Evolutionary conservation across 2,797 vertebrate genomes (phyloP), one percentile per base, ranked within the genome.

Genomic region (Eidolon dupreanum): DNA sequence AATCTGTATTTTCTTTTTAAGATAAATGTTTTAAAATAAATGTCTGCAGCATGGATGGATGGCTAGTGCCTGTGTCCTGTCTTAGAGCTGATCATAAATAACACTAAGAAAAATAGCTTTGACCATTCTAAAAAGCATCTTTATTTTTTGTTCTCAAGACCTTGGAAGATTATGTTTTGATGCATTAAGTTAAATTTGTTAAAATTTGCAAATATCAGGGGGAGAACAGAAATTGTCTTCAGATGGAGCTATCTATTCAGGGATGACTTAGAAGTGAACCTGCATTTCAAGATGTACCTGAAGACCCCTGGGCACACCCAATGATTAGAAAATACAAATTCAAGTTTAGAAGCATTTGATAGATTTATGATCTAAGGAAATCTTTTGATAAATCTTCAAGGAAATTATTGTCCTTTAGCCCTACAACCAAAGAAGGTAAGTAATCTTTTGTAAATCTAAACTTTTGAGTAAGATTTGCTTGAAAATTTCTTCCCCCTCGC

Each of bases 1-100:
- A 97, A 96, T 97, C 97, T 94, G 66, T 95, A 97, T 97, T 98
- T 97, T 97, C 96, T 97, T 97, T 97, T 95, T 86, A 97, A 97
- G 97, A 98, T 94, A 98, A 97, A 97, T 97, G 97, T 91, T 97
- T 97, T 97, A 95, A 96, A 98, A 95, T 97, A 97, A 97, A 96
- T 0, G 75, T 86, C 89, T 83, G 70, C 75, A 92, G 92, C 85
- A 31, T 55, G 93, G 94, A 97, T 97, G 96, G 95, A 97, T 98
- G 90, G 86, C 78, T 61, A 53, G 82, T 95, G 92, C 91, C 74
- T 55, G 2, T 95, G 90, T 97, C 93, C 92, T 95, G 83, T 91
- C 97, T 95, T 75, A 84, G 93, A 81, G 61, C 33, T 5, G 41
- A 86, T 92, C 97, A 95, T 97, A 97, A 97, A 98, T 97, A 98